Conservation (phyloP, 2,888 invertebrate species). For the Morpho deidamia region DNA sequence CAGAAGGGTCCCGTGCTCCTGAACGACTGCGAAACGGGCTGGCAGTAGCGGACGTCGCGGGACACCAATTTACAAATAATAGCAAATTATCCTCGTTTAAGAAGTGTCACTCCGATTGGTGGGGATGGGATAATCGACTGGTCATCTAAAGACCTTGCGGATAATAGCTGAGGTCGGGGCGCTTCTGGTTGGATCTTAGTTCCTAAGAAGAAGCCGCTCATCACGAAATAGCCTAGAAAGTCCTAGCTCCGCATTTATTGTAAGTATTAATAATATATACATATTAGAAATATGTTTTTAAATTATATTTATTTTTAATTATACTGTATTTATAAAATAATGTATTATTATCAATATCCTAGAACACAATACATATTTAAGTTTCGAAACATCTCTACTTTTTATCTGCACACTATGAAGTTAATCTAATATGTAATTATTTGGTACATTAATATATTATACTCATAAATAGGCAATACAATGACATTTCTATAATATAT, state of each 20-base stretch:
- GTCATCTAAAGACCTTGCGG: constrained; percentile 72
- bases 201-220: constrained; percentile 44
- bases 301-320: no score
- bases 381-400: no score
- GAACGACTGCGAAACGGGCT: constrained; percentile 58
- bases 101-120: constrained; percentile 74
- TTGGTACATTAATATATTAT: no score
- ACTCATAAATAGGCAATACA: no score
- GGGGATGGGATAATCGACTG: constrained; percentile 74
- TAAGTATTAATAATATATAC: constrained; percentile 31
- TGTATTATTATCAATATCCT: no score
- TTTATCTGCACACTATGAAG: no score
- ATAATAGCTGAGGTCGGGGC: constrained; percentile 64
- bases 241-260: constrained; percentile 27
- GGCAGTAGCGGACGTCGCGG: constrained; percentile 62
- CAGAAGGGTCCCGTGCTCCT: constrained; percentile 60
- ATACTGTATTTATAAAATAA: no score
- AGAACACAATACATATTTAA: no score
- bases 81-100: constrained; percentile 78
- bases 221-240: constrained; percentile 44
- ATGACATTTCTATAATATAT: no score
- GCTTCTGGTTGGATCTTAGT: constrained; percentile 48
- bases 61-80: constrained; percentile 76
- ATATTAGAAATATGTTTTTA: background rate
- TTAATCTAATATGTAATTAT: no score